These are phyloP conservation scores for Carterocephalus palaemon DNA, from an alignment of 2,888 invertebrate genomes.

Conservation along the genomic window DNA sequence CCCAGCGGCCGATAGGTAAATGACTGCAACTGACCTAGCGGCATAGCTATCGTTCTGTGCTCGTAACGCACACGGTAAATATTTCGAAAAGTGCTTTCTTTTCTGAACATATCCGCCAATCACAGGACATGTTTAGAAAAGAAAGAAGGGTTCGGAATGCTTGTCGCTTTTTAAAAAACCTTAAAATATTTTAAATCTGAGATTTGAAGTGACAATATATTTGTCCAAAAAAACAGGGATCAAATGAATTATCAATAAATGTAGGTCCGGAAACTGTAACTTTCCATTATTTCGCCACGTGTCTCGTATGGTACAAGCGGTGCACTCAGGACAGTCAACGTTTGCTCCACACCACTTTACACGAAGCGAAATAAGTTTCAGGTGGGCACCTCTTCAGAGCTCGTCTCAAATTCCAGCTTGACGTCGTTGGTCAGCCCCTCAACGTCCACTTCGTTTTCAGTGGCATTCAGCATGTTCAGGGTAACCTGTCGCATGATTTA, in stretches of 20 bases:
- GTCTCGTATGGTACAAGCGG: conserved; percentile 9
- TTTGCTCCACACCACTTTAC: conserved; percentile 14
- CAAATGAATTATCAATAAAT: conserved; percentile 1
- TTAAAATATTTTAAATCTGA: too few relatives aligned
- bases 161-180: too few relatives aligned
- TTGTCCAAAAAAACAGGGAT: too few relatives aligned
- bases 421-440: conserved; percentile 88
- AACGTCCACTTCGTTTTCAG: conserved; percentile 94
- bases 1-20: too few relatives aligned
- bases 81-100: too few relatives aligned
- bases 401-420: conserved; percentile 88
- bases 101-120: too few relatives aligned
- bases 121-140: too few relatives aligned
- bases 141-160: too few relatives aligned
- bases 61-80: too few relatives aligned
- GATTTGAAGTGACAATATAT: too few relatives aligned
- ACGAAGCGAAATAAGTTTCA: conserved; percentile 58
- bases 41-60: too few relatives aligned
- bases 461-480: conserved; percentile 94
- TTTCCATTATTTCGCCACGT: conserved; percentile 8
- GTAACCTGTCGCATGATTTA: conserved; percentile 80
- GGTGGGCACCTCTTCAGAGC: conserved; percentile 86
- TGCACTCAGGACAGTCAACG: conserved; percentile 1
- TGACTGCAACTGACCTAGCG: too few relatives aligned
- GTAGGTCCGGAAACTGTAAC: background rate